Percentiles rank a stretch among this genome's conserved stretches.
Conservation (phyloP, 2,888 invertebrate species). For the Heliothis peltigera region DNA sequence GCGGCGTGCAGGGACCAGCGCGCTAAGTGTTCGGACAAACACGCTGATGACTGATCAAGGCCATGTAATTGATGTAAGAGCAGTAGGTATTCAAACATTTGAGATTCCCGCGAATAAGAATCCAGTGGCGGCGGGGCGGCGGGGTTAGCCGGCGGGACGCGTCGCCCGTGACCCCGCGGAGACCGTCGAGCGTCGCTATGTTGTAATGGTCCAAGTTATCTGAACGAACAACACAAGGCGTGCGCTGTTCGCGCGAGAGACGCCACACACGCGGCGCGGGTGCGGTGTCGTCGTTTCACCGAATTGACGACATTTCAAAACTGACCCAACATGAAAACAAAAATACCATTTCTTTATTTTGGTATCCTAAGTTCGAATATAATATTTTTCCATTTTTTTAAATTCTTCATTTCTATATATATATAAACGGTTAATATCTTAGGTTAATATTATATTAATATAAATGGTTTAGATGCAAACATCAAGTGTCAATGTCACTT, state of each 20-base stretch:
- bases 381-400: too few species aligned
- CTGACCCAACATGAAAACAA: too few species aligned
- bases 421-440: too few species aligned
- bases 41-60: constrained; percentile 46
- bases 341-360: too few species aligned
- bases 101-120: constrained; percentile 11
- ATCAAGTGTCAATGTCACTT: too few species aligned
- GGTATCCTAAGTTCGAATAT: too few species aligned
- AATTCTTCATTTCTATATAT: too few species aligned
- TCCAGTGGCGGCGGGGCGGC: background rate
- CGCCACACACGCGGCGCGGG: background rate
- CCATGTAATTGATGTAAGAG: constrained; percentile 40
- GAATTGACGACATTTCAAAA: too few species aligned
- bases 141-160: constrained; percentile 3
- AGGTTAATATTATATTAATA: too few species aligned
- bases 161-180: constrained; percentile 5
- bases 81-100: constrained; percentile 34
- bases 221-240: too few species aligned
- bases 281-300: too few species aligned
- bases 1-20: constrained; percentile 1
- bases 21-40: constrained; percentile 20
- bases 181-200: background rate
- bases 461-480: too few species aligned
- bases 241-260: background rate
- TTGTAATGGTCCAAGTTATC: background rate